Conservation (phyloP, 2,888 invertebrate genomes). For the Zootermopsis nevadensis region DNA sequence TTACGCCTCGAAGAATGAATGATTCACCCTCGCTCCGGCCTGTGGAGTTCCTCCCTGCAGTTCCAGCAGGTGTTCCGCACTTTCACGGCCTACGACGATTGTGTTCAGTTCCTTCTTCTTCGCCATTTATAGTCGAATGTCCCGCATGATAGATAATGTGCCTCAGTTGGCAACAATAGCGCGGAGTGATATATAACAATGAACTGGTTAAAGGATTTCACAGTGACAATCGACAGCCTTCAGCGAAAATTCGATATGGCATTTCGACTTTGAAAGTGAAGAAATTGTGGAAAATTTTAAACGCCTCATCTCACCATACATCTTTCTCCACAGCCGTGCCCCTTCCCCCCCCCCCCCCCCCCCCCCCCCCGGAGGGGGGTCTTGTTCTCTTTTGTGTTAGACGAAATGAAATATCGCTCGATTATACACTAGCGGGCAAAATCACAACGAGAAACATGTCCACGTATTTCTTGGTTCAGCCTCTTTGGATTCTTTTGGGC, state of each 20-base stretch:
- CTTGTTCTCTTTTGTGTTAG: slow-evolving; percentile 4
- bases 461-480: too few relatives aligned
- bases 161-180: slow-evolving; percentile 6
- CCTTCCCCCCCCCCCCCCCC: background rate
- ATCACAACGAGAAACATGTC: too few relatives aligned
- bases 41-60: background rate
- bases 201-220: slow-evolving; percentile 10
- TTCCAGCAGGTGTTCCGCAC: slow-evolving; percentile 5
- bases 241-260: slow-evolving; percentile 22
- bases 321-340: too few relatives aligned
- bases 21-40: background rate
- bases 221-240: slow-evolving; percentile 20
- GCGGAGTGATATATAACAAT: slow-evolving; percentile 3
- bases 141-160: slow-evolving; percentile 14
- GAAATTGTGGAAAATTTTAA: slow-evolving; percentile 28
- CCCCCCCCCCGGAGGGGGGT: too few relatives aligned
- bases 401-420: too few relatives aligned
- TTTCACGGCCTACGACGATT: slow-evolving; percentile 31
- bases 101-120: slow-evolving; percentile 22
- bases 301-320: slow-evolving; percentile 1
- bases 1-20: slow-evolving; percentile 13
- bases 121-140: slow-evolving; percentile 17
- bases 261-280: slow-evolving; percentile 21
- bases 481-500: too few relatives aligned
- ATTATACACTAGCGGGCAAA: too few relatives aligned